Conservation (phyloP, 2,888 invertebrate genomes). For the Gnatocerus cornutus region DNA sequence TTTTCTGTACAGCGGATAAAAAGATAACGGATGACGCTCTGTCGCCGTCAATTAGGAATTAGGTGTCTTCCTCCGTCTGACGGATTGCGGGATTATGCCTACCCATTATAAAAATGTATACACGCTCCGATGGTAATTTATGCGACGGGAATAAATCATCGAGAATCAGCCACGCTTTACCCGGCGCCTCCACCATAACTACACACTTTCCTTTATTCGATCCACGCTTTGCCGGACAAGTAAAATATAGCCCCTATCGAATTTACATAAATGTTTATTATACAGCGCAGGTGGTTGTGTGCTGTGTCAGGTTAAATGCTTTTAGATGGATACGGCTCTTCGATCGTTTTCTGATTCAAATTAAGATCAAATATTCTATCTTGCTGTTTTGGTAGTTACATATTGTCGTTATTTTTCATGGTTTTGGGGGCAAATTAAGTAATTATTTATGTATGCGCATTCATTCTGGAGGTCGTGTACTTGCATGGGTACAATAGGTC, state of each 20-base stretch:
- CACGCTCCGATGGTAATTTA: slow-evolving; percentile 63
- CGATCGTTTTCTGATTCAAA: slow-evolving; percentile 12
- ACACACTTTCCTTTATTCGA: slow-evolving; percentile 40
- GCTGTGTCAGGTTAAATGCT: slow-evolving; percentile 14
- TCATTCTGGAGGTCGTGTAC: not conserved
- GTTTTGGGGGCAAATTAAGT: not conserved
- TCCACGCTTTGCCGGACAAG: slow-evolving; percentile 32
- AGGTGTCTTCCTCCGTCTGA: slow-evolving; percentile 59
- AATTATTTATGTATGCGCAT: slow-evolving; percentile 9
- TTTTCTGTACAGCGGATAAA: slow-evolving; percentile 52
- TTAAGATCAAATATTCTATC: slow-evolving; percentile 4
- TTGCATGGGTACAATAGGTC: slow-evolving; percentile 4
- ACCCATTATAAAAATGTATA: slow-evolving; percentile 62
- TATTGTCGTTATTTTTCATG: not conserved
- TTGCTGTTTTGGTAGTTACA: slow-evolving; percentile 1
- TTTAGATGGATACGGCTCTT: not conserved
- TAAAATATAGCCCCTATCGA: slow-evolving; percentile 37
- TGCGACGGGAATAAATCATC: slow-evolving; percentile 62
- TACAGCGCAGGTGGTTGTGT: slow-evolving; percentile 26
- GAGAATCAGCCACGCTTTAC: slow-evolving; percentile 49
- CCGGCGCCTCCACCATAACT: slow-evolving; percentile 34
- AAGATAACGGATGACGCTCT: slow-evolving; percentile 56
- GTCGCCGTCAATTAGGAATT: slow-evolving; percentile 59
- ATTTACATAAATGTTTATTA: slow-evolving; percentile 40
- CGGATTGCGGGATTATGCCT: slow-evolving; percentile 61